phyloP scores from a whole-genome alignment of 2,113 vertebrate genomes.

The Prolemur simus region DNA sequence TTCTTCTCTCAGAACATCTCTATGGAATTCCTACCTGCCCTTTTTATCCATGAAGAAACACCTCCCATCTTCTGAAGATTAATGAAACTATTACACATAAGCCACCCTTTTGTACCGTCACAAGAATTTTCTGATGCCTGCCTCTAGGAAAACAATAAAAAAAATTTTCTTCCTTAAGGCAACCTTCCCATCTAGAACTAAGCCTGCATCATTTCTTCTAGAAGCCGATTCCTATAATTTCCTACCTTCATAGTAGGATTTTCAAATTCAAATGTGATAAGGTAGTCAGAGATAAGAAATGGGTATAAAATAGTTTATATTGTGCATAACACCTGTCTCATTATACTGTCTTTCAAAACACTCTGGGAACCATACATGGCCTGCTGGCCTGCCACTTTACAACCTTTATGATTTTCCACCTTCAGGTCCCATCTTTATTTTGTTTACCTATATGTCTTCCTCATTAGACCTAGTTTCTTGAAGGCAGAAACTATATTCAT shows the following conservation, averaged over 20 bases:
- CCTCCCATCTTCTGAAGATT: slow-evolving; percentile 4
- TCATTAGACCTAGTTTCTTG: slow-evolving; percentile 7
- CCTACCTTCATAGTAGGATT: neutral
- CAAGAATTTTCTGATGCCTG: neutral
- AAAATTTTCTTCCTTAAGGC: neutral
- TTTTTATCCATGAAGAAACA: slow-evolving; percentile 16
- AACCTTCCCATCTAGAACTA: neutral
- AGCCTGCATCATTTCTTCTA: slow-evolving; percentile 10
- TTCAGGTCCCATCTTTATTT: neutral
- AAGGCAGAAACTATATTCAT: neutral
- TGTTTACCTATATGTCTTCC: neutral
- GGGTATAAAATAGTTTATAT: neutral
- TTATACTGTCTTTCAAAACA: neutral
- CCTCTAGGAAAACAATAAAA: neutral
- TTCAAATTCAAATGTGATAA: neutral
- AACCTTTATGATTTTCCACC: neutral
- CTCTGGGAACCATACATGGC: neutral
- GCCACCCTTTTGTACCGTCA: neutral
- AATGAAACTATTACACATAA: slow-evolving; percentile 28
- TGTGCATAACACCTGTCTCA: neutral
- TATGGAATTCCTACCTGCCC: neutral
- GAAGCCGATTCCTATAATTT: neutral
- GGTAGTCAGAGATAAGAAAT: neutral
- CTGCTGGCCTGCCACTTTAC: neutral
- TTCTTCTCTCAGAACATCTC: neutral